Conservation (phyloP, 2,797 vertebrate species). For the Polyboroides typus region DNA sequence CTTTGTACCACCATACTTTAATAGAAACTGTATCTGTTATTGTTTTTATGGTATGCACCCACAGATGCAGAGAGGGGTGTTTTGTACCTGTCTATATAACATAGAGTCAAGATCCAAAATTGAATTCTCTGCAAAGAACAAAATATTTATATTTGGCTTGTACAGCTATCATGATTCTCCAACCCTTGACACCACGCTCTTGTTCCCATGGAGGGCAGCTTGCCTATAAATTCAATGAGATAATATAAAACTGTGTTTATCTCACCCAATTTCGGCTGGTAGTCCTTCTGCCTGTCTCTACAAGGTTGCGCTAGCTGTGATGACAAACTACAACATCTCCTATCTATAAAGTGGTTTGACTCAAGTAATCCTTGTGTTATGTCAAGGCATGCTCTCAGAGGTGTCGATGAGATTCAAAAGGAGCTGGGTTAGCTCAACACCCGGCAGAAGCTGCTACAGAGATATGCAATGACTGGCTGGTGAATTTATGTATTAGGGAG, state of each 20-base stretch:
- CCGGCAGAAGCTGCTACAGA: not conserved
- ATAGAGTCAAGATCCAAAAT: not conserved
- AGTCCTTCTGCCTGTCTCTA: slow-evolving; percentile 36
- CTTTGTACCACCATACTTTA: not conserved
- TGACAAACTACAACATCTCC: slow-evolving; percentile 17
- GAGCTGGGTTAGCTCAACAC: not conserved
- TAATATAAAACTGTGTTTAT: slow-evolving; percentile 34
- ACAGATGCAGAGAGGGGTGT: not conserved
- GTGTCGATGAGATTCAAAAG: slow-evolving; percentile 10
- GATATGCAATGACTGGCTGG: not conserved
- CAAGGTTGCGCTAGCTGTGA: not conserved
- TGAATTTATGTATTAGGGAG: not conserved
- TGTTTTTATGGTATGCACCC: not conserved
- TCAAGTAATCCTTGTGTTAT: slow-evolving; percentile 22
- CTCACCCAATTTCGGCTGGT: not conserved
- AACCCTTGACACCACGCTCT: not conserved
- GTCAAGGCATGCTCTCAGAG: not conserved
- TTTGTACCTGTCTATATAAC: not conserved
- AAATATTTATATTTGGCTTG: slow-evolving; percentile 21
- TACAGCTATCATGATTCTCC: not conserved
- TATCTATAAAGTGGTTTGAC: slow-evolving; percentile 25
- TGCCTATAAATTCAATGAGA: slow-evolving; percentile 46
- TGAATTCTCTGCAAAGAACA: slow-evolving; percentile 2
- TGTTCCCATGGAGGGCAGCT: not conserved
- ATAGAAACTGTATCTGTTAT: not conserved